Evolutionary conservation across 2,113 vertebrate species (phyloP).

Genomic region (Pristiophorus japonicus): DNA sequence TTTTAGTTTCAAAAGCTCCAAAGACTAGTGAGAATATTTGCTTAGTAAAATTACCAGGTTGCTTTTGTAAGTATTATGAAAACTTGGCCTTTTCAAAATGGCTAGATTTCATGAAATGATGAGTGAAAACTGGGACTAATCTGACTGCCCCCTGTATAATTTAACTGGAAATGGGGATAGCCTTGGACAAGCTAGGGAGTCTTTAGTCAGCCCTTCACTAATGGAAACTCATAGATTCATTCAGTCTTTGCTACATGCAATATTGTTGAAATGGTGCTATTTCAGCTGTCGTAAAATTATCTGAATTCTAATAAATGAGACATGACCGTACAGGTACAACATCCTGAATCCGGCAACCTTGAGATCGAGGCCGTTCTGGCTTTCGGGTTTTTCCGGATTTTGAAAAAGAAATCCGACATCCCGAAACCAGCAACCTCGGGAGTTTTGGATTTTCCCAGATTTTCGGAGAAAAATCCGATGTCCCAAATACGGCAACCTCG

Average conservation of each 20-base stretch:
- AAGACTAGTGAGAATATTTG: not conserved
- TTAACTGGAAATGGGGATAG: not conserved
- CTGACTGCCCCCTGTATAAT: not conserved
- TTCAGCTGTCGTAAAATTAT: not conserved
- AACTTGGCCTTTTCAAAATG: not conserved
- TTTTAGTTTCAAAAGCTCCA: not conserved
- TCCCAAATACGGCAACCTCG: too few relatives aligned
- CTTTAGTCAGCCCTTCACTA: not conserved
- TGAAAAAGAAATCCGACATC: too few relatives aligned
- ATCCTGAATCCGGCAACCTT: too few relatives aligned
- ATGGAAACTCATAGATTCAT: not conserved
- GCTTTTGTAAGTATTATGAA: not conserved
- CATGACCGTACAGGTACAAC: too few relatives aligned
- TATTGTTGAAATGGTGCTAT: not conserved
- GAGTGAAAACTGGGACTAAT: not conserved
- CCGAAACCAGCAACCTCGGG: too few relatives aligned
- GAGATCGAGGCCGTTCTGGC: too few relatives aligned
- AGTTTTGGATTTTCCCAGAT: too few relatives aligned
- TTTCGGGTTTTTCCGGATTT: too few relatives aligned
- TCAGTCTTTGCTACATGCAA: not conserved
- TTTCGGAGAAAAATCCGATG: too few relatives aligned
- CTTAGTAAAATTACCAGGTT: not conserved
- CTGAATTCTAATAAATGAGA: not conserved
- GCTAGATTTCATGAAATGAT: not conserved
- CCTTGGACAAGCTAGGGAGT: not conserved